Conservation (phyloP, 2,797 vertebrate species). For the Mycteria americana region DNA sequence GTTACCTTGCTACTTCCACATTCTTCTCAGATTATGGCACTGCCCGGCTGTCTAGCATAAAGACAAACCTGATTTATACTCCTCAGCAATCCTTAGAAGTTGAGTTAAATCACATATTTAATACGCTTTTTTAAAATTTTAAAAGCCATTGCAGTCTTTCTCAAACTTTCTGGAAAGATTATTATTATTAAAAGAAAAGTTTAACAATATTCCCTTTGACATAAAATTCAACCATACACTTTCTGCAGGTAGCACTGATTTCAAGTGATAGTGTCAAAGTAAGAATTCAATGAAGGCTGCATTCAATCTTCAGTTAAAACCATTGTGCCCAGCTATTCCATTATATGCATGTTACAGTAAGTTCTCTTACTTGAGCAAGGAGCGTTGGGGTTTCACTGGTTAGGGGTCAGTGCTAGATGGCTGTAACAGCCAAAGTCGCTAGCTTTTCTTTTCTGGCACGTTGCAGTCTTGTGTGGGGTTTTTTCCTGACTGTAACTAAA, state of each 20-base stretch:
- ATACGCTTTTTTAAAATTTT: neutral
- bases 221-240: constrained; percentile 39
- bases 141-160: neutral
- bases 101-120: neutral
- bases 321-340: constrained; percentile 60
- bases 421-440: neutral
- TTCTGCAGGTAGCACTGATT: constrained; percentile 63
- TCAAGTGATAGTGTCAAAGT: constrained; percentile 63
- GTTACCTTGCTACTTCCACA: neutral
- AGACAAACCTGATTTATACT: neutral
- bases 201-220: constrained; percentile 16
- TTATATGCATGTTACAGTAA: constrained; percentile 55
- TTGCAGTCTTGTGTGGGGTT: neutral
- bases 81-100: neutral
- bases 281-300: constrained; percentile 60
- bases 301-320: constrained; percentile 39
- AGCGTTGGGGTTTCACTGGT: constrained; percentile 10
- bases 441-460: neutral
- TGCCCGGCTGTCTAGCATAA: neutral
- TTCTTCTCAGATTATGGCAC: neutral
- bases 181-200: neutral
- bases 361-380: constrained; percentile 40
- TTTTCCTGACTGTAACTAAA: neutral
- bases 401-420: neutral
- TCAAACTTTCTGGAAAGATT: neutral